Evolutionary conservation across 2,888 invertebrate species (phyloP).

Genomic region (Chromoteleia sp.): DNA sequence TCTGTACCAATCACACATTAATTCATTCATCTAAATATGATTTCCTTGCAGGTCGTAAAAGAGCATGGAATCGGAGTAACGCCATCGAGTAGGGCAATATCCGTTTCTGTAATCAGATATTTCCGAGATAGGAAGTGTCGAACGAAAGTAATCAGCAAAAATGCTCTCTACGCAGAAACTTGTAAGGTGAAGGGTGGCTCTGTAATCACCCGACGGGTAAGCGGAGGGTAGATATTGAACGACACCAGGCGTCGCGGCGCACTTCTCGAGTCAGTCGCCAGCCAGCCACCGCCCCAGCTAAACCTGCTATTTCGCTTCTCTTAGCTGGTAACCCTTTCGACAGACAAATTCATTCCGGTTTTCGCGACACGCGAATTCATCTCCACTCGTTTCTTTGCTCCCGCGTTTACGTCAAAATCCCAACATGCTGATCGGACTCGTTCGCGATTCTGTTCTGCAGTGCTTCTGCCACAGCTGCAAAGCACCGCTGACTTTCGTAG

Average conservation of each 20-base stretch:
- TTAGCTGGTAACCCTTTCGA: neutral
- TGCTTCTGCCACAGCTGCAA: constrained; percentile 97
- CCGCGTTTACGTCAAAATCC: constrained; percentile 43
- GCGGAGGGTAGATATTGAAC: constrained; percentile 85
- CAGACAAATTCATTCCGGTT: neutral
- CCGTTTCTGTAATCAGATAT: constrained; percentile 45
- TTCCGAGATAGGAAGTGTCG: constrained; percentile 55
- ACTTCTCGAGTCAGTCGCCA: constrained; percentile 86
- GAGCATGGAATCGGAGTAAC: neutral
- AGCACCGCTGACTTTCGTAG: constrained; percentile 88
- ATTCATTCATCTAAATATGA: constrained; percentile 20
- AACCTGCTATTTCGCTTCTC: constrained; percentile 76
- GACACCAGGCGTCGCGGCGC: constrained; percentile 87
- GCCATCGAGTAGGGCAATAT: constrained; percentile 23
- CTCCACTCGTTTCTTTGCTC: constrained; percentile 20
- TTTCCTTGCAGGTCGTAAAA: constrained; percentile 9
- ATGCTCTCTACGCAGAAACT: constrained; percentile 41
- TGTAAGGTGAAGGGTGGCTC: constrained; percentile 57
- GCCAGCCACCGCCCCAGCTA: constrained; percentile 87
- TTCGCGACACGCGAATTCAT: constrained; percentile 24
- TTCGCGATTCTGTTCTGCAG: constrained; percentile 96
- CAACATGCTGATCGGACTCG: constrained; percentile 94
- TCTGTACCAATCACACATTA: neutral
- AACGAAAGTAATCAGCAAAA: constrained; percentile 55
- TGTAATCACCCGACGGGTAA: constrained; percentile 42